phyloP scores from a whole-genome alignment of 2,888 invertebrate species.

The Plagodis dolabraria region DNA sequence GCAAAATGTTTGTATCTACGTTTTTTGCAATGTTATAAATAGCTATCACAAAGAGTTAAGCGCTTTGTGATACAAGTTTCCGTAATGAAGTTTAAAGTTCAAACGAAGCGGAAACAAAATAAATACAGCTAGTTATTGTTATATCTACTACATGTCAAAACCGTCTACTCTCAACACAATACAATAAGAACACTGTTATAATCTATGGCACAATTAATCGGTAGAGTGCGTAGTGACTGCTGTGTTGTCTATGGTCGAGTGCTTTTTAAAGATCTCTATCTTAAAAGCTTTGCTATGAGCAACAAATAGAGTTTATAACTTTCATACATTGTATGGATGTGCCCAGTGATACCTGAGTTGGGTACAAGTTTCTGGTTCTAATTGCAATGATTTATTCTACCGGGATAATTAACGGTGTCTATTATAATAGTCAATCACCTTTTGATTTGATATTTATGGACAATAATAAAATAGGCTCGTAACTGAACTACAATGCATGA shows the following conservation, averaged over 20 bases:
- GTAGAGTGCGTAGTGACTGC: constrained; percentile 8
- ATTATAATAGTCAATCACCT: no score
- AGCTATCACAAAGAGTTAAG: no score
- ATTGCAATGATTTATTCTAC: no score
- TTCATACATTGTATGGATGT: not conserved
- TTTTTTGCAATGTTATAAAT: no score
- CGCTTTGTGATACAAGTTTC: no score
- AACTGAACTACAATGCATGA: no score
- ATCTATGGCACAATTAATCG: constrained; percentile 11
- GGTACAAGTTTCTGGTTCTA: no score
- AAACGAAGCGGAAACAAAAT: constrained; percentile 7
- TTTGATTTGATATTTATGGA: no score
- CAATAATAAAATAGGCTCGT: no score
- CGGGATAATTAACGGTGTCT: no score
- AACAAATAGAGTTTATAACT: constrained; percentile 5
- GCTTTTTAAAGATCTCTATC: constrained; percentile 44
- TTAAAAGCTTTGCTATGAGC: constrained; percentile 49
- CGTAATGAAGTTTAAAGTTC: not conserved
- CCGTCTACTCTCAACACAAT: constrained; percentile 1
- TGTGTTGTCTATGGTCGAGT: constrained; percentile 2
- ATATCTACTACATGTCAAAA: constrained; percentile 2
- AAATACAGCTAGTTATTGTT: constrained; percentile 6
- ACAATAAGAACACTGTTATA: not conserved
- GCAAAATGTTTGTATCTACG: no score
- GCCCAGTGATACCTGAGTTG: not conserved